Evolutionary conservation across 2,113 vertebrate genomes (phyloP).

Genomic region (Ariopsis seemanni): DNA sequence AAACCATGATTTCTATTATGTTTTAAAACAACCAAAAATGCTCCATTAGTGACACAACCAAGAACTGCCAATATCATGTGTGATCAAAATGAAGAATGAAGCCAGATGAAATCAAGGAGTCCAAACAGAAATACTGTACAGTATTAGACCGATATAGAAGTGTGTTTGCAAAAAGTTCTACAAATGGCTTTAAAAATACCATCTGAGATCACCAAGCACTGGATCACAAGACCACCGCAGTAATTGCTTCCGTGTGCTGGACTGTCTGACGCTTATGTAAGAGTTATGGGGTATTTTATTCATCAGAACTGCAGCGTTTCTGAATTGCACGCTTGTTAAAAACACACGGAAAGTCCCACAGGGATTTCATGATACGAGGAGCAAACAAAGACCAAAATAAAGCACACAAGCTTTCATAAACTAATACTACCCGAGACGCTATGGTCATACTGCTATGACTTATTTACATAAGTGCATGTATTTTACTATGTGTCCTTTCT

Average conservation of each 20-base stretch:
- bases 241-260: constrained; percentile 36
- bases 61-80: not conserved
- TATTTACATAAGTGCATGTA: not conserved
- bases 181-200: not conserved
- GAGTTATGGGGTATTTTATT: constrained; percentile 22
- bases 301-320: constrained; percentile 1
- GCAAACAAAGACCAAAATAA: not conserved
- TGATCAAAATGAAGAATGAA: not conserved
- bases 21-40: not conserved
- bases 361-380: not conserved
- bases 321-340: not conserved
- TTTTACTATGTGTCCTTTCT: not conserved
- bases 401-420: not conserved
- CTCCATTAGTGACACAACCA: not conserved
- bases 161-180: not conserved
- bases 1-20: not conserved
- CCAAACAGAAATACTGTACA: not conserved
- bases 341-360: not conserved
- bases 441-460: not conserved
- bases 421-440: too few relatives aligned
- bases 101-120: not conserved
- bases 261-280: constrained; percentile 17
- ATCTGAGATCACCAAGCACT: not conserved
- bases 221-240: not conserved
- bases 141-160: not conserved